These are phyloP conservation scores for Pelecanoides urinatrix DNA, from an alignment of 2,113 vertebrate species.

Conservation along the genomic window DNA sequence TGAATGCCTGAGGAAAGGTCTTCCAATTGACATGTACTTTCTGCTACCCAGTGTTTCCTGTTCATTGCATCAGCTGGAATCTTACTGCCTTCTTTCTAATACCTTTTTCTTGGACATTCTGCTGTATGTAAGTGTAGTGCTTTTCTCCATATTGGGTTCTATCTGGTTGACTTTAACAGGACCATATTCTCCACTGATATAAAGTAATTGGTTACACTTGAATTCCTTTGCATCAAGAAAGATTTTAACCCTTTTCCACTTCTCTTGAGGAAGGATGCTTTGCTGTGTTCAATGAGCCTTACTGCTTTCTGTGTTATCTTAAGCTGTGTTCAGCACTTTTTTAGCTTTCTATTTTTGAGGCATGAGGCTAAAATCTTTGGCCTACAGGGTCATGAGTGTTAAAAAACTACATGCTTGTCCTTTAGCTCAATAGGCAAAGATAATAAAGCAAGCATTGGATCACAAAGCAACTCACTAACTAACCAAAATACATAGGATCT, in stretches of 20 bases:
- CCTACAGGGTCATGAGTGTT: background rate
- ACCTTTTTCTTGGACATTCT: background rate
- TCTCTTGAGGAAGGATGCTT: background rate
- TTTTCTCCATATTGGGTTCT: background rate
- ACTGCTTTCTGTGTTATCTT: background rate
- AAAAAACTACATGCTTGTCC: background rate
- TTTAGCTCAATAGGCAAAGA: background rate
- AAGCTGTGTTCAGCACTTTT: background rate
- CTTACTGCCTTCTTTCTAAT: background rate
- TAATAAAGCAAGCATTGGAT: background rate
- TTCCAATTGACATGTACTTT: background rate
- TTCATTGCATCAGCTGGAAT: background rate
- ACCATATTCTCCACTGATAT: background rate
- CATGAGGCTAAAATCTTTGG: background rate
- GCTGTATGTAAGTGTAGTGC: background rate
- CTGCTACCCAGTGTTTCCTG: background rate
- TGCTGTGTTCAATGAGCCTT: background rate
- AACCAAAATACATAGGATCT: background rate
- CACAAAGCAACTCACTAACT: background rate
- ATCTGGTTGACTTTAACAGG: background rate
- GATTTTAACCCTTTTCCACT: background rate
- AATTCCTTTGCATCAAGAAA: background rate
- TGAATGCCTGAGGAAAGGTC: background rate
- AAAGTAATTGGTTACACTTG: background rate
- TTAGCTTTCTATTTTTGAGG: background rate